A percentile compares a stretch with the other conserved stretches of the same genome.
These are phyloP conservation scores for Mamestra brassicae DNA, from an alignment of 2,888 invertebrate species.

Conservation along the genomic window DNA sequence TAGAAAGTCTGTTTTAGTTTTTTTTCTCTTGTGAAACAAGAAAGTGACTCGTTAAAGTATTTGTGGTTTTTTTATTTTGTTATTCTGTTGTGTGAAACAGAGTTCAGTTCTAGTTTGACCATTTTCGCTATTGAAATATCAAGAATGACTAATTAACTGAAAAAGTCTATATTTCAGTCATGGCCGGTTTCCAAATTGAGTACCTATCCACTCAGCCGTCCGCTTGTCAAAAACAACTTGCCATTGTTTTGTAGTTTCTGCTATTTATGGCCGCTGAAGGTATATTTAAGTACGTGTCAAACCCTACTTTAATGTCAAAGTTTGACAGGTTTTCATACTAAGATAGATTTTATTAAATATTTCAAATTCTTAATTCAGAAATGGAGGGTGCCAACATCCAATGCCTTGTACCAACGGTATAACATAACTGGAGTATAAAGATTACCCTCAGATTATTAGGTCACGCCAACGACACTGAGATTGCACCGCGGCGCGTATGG, in stretches of 20 bases:
- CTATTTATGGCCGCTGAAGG: no score
- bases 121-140: not conserved
- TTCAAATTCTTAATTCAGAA: no score
- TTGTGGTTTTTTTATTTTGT: not conserved
- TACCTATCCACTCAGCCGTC: no score
- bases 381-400: not conserved
- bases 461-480: constrained; percentile 62
- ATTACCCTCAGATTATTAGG: constrained; percentile 63
- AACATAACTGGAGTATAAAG: constrained; percentile 52
- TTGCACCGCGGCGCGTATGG: constrained; percentile 49
- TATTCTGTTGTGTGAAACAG: not conserved
- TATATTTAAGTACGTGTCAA: no score
- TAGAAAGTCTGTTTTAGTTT: constrained; percentile 13
- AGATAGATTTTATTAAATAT: no score
- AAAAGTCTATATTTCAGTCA: no score
- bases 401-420: constrained; percentile 18
- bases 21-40: not conserved
- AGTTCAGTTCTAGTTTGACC: not conserved
- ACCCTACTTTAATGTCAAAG: no score
- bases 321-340: no score
- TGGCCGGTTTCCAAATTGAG: no score
- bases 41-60: not conserved
- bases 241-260: no score
- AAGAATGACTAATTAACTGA: not conserved
- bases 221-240: no score